Percentiles rank a stretch among this genome's conserved stretches.
phyloP scores from a whole-genome alignment of 2,797 vertebrate species.

The Momotus momota region DNA sequence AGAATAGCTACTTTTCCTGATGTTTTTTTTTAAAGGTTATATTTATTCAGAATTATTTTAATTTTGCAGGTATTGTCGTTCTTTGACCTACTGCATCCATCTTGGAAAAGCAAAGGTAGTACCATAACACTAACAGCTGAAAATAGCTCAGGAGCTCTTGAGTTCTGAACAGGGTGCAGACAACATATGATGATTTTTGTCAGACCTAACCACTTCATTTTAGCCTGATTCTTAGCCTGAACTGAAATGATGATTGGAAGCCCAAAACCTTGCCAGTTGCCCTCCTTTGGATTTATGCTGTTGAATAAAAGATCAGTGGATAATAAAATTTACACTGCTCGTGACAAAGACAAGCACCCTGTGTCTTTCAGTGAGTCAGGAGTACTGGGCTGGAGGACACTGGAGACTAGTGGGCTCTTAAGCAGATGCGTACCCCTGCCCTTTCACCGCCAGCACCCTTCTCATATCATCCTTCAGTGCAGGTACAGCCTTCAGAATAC shows the following conservation, averaged over 20 bases:
- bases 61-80: background rate
- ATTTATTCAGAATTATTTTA: background rate
- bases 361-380: background rate
- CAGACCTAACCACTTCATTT: background rate
- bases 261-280: background rate
- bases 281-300: background rate
- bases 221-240: background rate
- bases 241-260: background rate
- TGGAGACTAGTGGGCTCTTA: background rate
- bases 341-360: background rate
- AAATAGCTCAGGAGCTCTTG: background rate
- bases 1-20: background rate
- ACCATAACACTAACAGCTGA: background rate
- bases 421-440: background rate
- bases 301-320: background rate
- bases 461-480: background rate
- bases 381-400: background rate
- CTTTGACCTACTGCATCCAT: background rate
- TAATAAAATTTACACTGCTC: background rate
- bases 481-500: background rate
- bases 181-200: background rate
- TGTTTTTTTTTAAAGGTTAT: background rate
- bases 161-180: background rate
- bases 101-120: background rate
- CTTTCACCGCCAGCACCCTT: background rate